phyloP scores from a whole-genome alignment of 2,888 invertebrate genomes.

The Epiblema foenella region DNA sequence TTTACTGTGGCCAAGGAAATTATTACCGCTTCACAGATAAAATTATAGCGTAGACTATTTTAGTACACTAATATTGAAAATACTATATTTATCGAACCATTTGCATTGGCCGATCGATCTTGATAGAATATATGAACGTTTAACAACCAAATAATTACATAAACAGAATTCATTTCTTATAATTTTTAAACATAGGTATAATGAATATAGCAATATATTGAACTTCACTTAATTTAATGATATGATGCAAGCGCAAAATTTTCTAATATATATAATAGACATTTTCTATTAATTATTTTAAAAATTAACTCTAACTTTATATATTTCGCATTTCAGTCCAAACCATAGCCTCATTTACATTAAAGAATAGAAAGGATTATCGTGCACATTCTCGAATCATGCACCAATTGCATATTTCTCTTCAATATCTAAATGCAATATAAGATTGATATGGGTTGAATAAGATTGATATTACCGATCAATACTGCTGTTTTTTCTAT shows the following conservation, averaged over 20 bases:
- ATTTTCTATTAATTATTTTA: slow-evolving; percentile 13
- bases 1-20: slow-evolving; percentile 21
- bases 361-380: neutral
- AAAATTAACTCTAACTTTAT: slow-evolving; percentile 7
- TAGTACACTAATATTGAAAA: slow-evolving; percentile 40
- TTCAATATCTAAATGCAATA: too few species aligned
- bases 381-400: too few species aligned
- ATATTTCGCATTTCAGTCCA: slow-evolving; percentile 32
- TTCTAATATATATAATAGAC: slow-evolving; percentile 34
- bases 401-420: too few species aligned
- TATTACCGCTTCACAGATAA: slow-evolving; percentile 23
- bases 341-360: slow-evolving; percentile 33
- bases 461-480: too few species aligned
- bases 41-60: slow-evolving; percentile 37
- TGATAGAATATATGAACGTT: slow-evolving; percentile 55
- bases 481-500: neutral
- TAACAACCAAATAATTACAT: slow-evolving; percentile 53
- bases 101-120: slow-evolving; percentile 54
- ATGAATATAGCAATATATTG: slow-evolving; percentile 51
- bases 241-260: slow-evolving; percentile 79
- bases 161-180: slow-evolving; percentile 51
- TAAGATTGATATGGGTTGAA: too few species aligned
- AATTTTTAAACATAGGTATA: slow-evolving; percentile 47
- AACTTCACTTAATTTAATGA: slow-evolving; percentile 75
- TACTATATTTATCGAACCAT: slow-evolving; percentile 49